phyloP scores from a whole-genome alignment of 2,797 vertebrate genomes.

The Enteromius viviparus region DNA sequence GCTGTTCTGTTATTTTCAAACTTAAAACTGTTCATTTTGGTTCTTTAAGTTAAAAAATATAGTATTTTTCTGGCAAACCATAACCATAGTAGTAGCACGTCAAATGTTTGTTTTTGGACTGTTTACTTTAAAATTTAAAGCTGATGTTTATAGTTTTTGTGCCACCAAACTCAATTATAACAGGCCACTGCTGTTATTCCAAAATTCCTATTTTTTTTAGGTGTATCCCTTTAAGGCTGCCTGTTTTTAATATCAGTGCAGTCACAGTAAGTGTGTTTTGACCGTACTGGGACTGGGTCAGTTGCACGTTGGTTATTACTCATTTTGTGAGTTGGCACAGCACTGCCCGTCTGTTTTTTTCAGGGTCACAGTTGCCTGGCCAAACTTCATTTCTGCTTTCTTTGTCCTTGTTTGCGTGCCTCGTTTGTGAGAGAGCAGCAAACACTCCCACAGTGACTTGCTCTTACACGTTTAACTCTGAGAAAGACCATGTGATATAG shows the following conservation, averaged over 20 bases:
- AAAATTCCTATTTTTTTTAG: background rate
- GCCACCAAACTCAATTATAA: background rate
- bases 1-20: background rate
- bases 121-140: background rate
- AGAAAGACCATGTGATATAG: background rate
- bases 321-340: constrained; percentile 24
- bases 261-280: background rate
- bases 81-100: background rate
- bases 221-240: background rate
- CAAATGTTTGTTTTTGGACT: constrained; percentile 14
- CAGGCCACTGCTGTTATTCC: background rate
- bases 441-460: constrained; percentile 27
- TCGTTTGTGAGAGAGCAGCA: constrained; percentile 9
- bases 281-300: constrained; percentile 32
- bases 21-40: constrained; percentile 16
- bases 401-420: constrained; percentile 26
- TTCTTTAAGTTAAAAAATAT: background rate
- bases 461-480: constrained; percentile 21
- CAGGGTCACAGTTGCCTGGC: background rate
- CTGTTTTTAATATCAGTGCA: constrained; percentile 31
- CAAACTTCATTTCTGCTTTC: constrained; percentile 2
- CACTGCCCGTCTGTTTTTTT: background rate
- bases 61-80: constrained; percentile 11
- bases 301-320: constrained; percentile 26
- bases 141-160: background rate